Evolutionary conservation across 2,888 invertebrate genomes (phyloP), one percentile per base, ranked within the genome.

Genomic region (Ommatoiulus sabulosus): DNA sequence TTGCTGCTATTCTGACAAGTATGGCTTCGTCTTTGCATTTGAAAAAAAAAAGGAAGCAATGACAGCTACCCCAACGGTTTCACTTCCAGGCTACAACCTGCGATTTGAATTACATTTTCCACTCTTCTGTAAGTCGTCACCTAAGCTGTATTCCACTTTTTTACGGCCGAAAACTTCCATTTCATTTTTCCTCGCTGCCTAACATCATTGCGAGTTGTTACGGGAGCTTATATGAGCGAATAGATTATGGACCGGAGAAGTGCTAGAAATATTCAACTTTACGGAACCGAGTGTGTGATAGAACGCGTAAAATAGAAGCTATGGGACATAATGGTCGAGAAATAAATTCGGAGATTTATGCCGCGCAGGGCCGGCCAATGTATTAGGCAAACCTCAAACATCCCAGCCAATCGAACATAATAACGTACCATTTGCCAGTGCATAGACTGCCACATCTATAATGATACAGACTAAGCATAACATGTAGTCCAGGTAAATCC

Each of bases 271-370:
- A 17, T n/a, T 63, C 63, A 6, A 63, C n/a, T 63, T 63, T 63
- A n/a, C 63, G 63, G 7, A n/a, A 20, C n/a, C 15, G 4, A 17
- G 63, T 20, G 3, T n/a, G 63, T 20, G n/a, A n/a, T n/a, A 63
- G 63, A 63, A 63, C 20, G n/a, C 63, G n/a, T 63, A 63, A 63
- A 63, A 63, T n/a, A n/a, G n/a, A 63, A n/a, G 63, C n/a, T 63
- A n/a, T 63, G 63, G 15, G n/a, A 17, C 63, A 63, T 63, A n/a
- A 63, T 20, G 15, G n/a, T 17, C n/a, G n/a, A n/a, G 63, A 63
- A 63, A 63, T 63, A 63, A 63, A 63, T 63, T 52, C 52, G 12
- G 12, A 1, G 52, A 12, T 12, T 52, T 52, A 52, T 52, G 52
- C 17, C 52, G 2, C 52, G 12, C 52, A 12, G 52, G 12, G 52